Conservation (phyloP, 2,888 invertebrate genomes). For the Graphium colonna region DNA sequence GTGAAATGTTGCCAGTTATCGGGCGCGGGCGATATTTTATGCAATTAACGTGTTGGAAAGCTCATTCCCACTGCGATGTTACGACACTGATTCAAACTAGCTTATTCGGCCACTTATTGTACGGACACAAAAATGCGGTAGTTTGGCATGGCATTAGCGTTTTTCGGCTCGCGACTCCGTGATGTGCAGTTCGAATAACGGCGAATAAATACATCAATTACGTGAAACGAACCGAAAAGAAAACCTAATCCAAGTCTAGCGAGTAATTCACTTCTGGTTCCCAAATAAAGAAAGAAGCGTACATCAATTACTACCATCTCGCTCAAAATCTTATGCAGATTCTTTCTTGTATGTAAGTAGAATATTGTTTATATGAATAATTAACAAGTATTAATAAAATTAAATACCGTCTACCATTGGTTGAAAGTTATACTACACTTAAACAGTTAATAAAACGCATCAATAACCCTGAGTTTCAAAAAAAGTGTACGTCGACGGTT, state of each 20-base stretch:
- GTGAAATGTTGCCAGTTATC: not conserved
- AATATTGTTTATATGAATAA: too few relatives aligned
- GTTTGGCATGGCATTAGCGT: constrained; percentile 17
- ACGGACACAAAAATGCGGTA: constrained; percentile 19
- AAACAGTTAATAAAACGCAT: not conserved
- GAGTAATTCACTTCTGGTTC: too few relatives aligned
- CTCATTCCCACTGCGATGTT: not conserved
- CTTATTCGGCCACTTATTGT: constrained; percentile 6
- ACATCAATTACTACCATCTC: too few relatives aligned
- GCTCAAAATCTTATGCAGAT: too few relatives aligned
- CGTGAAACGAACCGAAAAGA: constrained; percentile 6
- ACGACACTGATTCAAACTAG: not conserved
- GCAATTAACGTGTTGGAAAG: not conserved
- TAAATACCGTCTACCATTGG: too few relatives aligned
- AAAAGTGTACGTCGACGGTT: not conserved
- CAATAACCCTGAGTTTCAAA: not conserved
- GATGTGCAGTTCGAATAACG: constrained; percentile 17
- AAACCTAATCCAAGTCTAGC: too few relatives aligned
- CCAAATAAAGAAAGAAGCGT: too few relatives aligned
- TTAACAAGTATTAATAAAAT: too few relatives aligned
- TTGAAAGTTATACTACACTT: not conserved
- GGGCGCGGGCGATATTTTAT: constrained; percentile 4
- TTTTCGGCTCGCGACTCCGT: constrained; percentile 8
- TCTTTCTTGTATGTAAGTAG: too few relatives aligned
- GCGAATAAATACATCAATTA: constrained; percentile 5